Conservation (phyloP, 2,888 invertebrate species). For the Leucoptera coffeella region DNA sequence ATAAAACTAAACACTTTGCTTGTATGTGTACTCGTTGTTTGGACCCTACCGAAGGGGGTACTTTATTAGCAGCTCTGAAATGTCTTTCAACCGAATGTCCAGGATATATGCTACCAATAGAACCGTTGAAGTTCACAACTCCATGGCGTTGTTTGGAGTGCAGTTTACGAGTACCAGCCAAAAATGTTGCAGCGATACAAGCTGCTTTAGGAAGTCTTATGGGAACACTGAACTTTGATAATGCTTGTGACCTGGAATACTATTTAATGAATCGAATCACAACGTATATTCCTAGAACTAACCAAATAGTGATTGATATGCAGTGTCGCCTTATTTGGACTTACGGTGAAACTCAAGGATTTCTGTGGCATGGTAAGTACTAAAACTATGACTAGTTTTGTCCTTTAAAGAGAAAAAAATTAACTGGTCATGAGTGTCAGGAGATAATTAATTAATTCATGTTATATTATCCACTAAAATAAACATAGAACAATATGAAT, state of each 20-base stretch:
- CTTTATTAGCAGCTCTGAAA: slow-evolving; percentile 49
- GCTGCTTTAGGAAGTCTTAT: slow-evolving; percentile 50
- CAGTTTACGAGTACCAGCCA: slow-evolving; percentile 27
- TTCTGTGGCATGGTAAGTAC: slow-evolving; percentile 54
- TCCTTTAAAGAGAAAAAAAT: too few species aligned
- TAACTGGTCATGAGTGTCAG: too few species aligned
- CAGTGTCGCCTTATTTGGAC: slow-evolving; percentile 59
- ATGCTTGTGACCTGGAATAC: slow-evolving; percentile 44
- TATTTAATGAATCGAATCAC: slow-evolving; percentile 49
- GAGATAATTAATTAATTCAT: too few species aligned
- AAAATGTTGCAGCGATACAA: slow-evolving; percentile 44
- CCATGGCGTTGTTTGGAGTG: slow-evolving; percentile 59
- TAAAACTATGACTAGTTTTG: too few species aligned
- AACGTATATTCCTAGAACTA: slow-evolving; percentile 50
- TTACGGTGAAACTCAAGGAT: slow-evolving; percentile 50
- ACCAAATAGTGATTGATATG: slow-evolving; percentile 57
- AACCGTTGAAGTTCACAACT: slow-evolving; percentile 42
- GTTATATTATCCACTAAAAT: too few species aligned
- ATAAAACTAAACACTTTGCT: slow-evolving; percentile 61
- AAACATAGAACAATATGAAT: too few species aligned
- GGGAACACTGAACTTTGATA: slow-evolving; percentile 37
- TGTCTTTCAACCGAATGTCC: slow-evolving; percentile 46
- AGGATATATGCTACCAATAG: slow-evolving; percentile 52
- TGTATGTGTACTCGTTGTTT: slow-evolving; percentile 61
- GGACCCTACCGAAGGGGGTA: slow-evolving; percentile 62